Conservation (phyloP, 2,797 vertebrate genomes). For the Alcedo quadribrachys region DNA sequence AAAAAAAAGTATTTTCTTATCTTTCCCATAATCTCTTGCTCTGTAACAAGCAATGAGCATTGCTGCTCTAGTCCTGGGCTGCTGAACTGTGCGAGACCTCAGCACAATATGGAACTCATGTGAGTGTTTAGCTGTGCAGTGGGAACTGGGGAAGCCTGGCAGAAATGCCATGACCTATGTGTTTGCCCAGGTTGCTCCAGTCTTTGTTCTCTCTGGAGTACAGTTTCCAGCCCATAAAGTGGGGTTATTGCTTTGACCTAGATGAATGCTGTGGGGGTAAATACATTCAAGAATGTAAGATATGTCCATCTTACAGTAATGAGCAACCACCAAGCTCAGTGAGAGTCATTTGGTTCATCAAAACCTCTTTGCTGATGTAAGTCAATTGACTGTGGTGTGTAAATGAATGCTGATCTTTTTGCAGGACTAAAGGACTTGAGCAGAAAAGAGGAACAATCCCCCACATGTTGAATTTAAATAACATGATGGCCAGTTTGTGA, state of each 20-base stretch:
- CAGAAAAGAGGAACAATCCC: background rate
- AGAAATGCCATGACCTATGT: background rate
- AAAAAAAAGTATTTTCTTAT: background rate
- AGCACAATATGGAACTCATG: background rate
- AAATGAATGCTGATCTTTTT: background rate
- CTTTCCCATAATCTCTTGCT: background rate
- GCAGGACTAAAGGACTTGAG: background rate
- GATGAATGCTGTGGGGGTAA: background rate
- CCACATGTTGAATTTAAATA: background rate
- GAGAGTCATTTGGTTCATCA: background rate
- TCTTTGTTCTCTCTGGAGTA: background rate
- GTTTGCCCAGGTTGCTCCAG: background rate
- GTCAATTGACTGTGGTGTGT: background rate
- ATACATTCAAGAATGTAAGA: background rate
- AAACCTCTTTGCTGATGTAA: background rate
- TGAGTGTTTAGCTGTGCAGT: background rate
- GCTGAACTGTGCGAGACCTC: background rate
- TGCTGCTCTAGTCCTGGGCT: background rate
- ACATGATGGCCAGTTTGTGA: background rate
- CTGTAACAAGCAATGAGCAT: background rate
- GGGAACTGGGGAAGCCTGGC: background rate
- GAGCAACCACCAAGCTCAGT: background rate
- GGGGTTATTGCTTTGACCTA: background rate
- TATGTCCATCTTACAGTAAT: background rate
- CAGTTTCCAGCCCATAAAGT: background rate